Base-by-base conservation (phyloP, 2,797 vertebrate genomes). In the Babyrousa celebensis region DNA sequence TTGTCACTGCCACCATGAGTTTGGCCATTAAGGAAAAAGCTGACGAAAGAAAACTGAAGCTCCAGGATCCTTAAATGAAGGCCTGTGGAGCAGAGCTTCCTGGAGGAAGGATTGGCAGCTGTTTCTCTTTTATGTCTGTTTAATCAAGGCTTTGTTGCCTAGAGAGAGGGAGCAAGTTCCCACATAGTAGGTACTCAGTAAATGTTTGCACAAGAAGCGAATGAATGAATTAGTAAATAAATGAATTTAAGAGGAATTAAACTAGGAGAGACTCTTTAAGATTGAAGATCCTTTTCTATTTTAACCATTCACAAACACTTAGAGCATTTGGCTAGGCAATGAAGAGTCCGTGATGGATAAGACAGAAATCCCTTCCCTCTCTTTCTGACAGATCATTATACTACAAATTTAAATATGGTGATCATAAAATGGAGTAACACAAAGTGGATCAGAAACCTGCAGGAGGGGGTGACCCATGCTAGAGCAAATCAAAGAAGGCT, bases 1-100 rank as follows among this genome's bases (percentile, higher is more conserved):
- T 98, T 97, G 97, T 98, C 97, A 97, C 96, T 97, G 97, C 97
- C 97, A 98, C 96, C 96, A 94, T 86, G 96, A 96, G 95, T 98
- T 97, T 97, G 96, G 96, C 94, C 97, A 97, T 98, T 98, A 98
- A 97, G 72, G 90, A 96, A 97, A 97, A 90, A 94, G 97, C 97
- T 98, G 97, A 98, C 60, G 40, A 94, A 92, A 97, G 96, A 88
- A 97, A 98, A 97, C 40, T n/a, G 60, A 96, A 97, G 93, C 89
- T 63, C 63, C 65, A 40, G 94, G 82, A 93, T 92, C 92, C 95
- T 88, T 93, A 97, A 94, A 80, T 15, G 85, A 97, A 94, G 87
- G 84, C 97, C 96, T 17, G 65, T 25, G 20, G 94, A 96, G 94
- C 86, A 67, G 52, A 93, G 94, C 89, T 96, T 96, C 91, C 95